These are phyloP conservation scores for Erpetoichthys calabaricus DNA, from an alignment of 2,797 vertebrate species.

Conservation along the genomic window DNA sequence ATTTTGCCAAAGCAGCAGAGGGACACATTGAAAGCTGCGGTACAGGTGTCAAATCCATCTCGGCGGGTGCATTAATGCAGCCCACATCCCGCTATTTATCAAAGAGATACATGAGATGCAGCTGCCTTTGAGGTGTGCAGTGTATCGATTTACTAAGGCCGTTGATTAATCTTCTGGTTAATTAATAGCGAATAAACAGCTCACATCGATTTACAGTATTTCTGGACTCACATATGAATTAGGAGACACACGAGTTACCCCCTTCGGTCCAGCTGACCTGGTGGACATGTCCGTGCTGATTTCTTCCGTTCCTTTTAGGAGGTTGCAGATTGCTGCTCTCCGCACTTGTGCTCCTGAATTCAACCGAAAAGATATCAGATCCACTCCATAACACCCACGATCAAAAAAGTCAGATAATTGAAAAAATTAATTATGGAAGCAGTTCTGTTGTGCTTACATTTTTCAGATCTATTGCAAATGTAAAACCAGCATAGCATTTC, in stretches of 20 bases:
- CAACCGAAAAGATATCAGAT: no score
- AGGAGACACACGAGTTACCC: constrained; percentile 2
- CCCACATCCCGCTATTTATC: not conserved
- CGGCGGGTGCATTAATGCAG: not conserved
- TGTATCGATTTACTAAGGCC: not conserved
- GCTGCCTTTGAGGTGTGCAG: not conserved
- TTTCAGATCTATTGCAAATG: no score
- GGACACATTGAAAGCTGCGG: not conserved
- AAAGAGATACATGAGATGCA: constrained; percentile 3
- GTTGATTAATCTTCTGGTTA: constrained; percentile 7
- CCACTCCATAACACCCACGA: no score
- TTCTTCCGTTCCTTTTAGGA: no score
- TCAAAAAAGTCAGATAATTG: no score
- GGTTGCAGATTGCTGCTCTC: no score
- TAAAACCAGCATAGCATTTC: no score
- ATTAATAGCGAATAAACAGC: constrained; percentile 10
- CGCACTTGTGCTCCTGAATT: no score
- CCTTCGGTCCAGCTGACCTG: not conserved
- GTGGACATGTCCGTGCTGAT: no score
- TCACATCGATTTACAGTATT: constrained; percentile 3
- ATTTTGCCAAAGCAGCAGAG: not conserved
- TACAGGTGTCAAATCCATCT: not conserved
- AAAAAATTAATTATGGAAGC: no score
- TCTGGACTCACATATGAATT: constrained; percentile 3
- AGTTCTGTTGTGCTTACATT: no score